Conservation (phyloP, 1,140 invertebrate genomes). For the Cataglyphis hispanica region DNA sequence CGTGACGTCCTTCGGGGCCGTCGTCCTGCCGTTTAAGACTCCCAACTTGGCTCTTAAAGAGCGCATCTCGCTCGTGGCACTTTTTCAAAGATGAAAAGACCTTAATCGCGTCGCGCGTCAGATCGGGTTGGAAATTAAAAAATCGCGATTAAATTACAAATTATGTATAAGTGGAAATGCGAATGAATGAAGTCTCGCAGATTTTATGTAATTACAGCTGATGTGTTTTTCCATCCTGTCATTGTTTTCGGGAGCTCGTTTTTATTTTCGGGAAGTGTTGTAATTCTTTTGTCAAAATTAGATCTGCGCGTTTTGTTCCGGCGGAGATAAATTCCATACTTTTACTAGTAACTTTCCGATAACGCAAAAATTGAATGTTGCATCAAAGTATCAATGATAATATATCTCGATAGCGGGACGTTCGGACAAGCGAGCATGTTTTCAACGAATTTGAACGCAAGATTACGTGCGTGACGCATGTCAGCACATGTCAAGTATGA, state of each 20-base stretch:
- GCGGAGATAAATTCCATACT: not conserved
- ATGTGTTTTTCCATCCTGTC: too few species aligned
- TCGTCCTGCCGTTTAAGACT: slow-evolving; percentile 35
- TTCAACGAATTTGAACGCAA: slow-evolving; percentile 46
- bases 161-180: too few species aligned
- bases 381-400: slow-evolving; percentile 22
- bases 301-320: too few species aligned
- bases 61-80: too few species aligned
- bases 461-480: slow-evolving; percentile 57
- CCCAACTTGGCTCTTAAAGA: not conserved
- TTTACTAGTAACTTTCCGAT: not conserved
- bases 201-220: too few species aligned
- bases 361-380: slow-evolving; percentile 11
- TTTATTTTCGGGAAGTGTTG: too few species aligned
- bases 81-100: too few species aligned
- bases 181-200: too few species aligned
- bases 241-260: too few species aligned
- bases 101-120: slow-evolving; percentile 1
- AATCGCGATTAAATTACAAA: too few species aligned
- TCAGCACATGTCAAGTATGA: slow-evolving; percentile 35
- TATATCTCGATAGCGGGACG: not conserved
- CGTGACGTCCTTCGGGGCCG: slow-evolving; percentile 59
- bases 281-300: not conserved
- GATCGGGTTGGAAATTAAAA: too few species aligned
- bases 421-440: not conserved